Conservation (phyloP, 2,888 invertebrate genomes). For the Pterobdella sp. region DNA sequence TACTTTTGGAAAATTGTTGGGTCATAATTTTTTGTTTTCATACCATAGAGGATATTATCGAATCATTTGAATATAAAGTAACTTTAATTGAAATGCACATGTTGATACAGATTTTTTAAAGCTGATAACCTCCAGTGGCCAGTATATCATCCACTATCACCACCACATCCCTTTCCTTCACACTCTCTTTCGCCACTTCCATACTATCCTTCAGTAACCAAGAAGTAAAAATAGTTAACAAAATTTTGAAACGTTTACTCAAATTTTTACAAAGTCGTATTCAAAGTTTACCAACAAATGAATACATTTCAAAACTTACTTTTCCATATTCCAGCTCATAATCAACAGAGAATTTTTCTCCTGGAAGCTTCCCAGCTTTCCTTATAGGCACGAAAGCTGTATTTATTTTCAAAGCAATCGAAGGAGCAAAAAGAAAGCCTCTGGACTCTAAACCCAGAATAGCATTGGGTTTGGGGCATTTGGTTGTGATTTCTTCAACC, state of each 20-base stretch:
- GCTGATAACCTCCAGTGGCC: slow-evolving; percentile 74
- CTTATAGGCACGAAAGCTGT: slow-evolving; percentile 82
- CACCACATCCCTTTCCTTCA: slow-evolving; percentile 67
- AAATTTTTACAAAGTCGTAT: too few species aligned
- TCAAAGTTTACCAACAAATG: too few species aligned
- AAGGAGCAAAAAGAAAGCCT: slow-evolving; percentile 84
- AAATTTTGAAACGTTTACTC: too few species aligned
- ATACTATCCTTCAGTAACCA: slow-evolving; percentile 71
- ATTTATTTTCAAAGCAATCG: slow-evolving; percentile 69
- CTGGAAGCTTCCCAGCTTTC: slow-evolving; percentile 92
- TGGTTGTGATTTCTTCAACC: slow-evolving; percentile 59
- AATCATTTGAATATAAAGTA: too few species aligned
- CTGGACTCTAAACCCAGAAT: slow-evolving; percentile 83
- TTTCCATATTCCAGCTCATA: slow-evolving; percentile 84
- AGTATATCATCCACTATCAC: slow-evolving; percentile 85
- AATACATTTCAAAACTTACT: too few species aligned
- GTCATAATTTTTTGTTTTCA: too few species aligned
- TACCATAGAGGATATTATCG: too few species aligned
- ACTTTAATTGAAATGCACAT: too few species aligned
- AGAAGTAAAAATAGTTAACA: too few species aligned
- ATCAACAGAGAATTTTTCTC: slow-evolving; percentile 62
- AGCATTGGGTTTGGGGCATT: slow-evolving; percentile 62
- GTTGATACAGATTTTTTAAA: background rate
- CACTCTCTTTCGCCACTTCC: slow-evolving; percentile 70
- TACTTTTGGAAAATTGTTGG: too few species aligned